phyloP scores from a whole-genome alignment of 2,888 invertebrate species.

The Stegophylla sp. region DNA sequence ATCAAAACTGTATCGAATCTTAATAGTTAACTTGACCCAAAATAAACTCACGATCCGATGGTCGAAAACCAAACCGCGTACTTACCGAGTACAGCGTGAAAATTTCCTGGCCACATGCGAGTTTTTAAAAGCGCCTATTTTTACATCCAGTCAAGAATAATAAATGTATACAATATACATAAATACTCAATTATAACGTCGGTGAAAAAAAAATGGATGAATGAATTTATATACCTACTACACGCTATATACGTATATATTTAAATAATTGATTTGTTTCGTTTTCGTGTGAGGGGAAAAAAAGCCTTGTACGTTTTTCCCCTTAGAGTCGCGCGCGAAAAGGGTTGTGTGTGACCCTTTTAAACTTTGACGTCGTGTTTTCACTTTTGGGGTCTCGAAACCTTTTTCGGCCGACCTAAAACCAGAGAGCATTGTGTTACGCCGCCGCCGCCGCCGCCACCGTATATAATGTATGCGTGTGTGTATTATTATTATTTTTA shows the following conservation, averaged over 20 bases:
- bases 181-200: no score
- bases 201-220: no score
- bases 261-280: constrained; percentile 35
- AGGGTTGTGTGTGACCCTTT: constrained; percentile 37
- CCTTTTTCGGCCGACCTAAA: constrained; percentile 33
- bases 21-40: no score
- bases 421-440: constrained; percentile 10
- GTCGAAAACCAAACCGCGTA: no score
- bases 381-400: constrained; percentile 52
- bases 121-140: not conserved
- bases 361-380: constrained; percentile 42
- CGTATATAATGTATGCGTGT: not conserved
- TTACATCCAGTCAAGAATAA: no score
- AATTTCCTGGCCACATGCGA: no score
- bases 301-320: not conserved
- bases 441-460: no score
- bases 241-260: not conserved
- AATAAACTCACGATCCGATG: no score
- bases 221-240: not conserved
- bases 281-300: not conserved
- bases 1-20: no score
- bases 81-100: no score
- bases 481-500: constrained; percentile 11
- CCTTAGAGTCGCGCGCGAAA: not conserved
- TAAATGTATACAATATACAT: no score